Evolutionary conservation across 1,140 invertebrate genomes (phyloP).

Genomic region (Sipha flava): DNA sequence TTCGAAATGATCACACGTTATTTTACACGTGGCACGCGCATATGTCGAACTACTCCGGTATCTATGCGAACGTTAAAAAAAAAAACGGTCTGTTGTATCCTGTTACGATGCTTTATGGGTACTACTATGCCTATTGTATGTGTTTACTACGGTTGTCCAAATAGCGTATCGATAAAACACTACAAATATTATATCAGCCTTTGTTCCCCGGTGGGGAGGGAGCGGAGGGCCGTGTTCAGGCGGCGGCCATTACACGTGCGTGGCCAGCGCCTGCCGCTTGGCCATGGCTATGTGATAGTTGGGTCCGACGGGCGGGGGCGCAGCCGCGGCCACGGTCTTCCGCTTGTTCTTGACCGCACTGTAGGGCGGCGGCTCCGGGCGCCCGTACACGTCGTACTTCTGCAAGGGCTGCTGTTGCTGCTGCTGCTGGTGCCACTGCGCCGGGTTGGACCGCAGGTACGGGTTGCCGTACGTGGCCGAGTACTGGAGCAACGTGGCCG

Average conservation of each 20-base stretch:
- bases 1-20: no score
- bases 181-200: not conserved
- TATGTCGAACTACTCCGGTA: no score
- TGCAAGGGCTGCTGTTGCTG: conserved; percentile 23
- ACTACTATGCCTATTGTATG: no score
- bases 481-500: conserved; percentile 57
- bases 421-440: not conserved
- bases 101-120: no score
- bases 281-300: not conserved
- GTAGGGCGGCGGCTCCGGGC: conserved; percentile 2
- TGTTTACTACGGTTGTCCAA: no score
- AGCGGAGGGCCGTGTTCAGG: not conserved
- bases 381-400: not conserved
- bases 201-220: not conserved
- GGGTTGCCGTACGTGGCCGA: conserved; percentile 83
- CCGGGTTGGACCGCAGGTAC: conserved; percentile 55
- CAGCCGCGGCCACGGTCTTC: not conserved
- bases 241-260: not conserved
- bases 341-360: not conserved
- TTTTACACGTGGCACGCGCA: no score
- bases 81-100: no score
- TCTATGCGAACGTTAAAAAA: no score
- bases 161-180: no score
- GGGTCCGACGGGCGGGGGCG: not conserved
- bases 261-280: not conserved